Base-by-base conservation (phyloP, 2,797 vertebrate species). In the Sebastes steindachneri region DNA sequence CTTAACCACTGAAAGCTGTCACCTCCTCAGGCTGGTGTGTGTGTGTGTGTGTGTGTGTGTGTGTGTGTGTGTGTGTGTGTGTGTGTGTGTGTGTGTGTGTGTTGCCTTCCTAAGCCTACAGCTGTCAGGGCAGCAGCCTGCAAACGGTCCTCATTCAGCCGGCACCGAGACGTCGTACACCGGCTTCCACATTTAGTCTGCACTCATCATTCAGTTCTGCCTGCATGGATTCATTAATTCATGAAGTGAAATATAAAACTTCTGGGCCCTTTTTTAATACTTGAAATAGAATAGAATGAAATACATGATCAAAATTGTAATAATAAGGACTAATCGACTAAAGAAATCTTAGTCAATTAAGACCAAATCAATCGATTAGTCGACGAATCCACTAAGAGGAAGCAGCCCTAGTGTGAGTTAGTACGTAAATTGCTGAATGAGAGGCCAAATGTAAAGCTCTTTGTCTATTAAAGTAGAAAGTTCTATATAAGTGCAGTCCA, bases 1-100 rank as follows among this genome's bases (percentile, higher is more conserved):
- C 87, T 89, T 68, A 77, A 83, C 83, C 77, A 63, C 72, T 69
- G 79, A 91, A 86, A 87, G 85, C 82, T 85, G 80, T 88, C 83
- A 81, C 73, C 73, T 68, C 84, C 89, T 90, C 64, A 45, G 55
- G 35, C 70, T 53, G 31, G 74, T 60, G 76, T 60, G 66, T 66
- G 68, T 66, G 77, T 76, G 68, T 73, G 3, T 25, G 23, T 23
- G 2, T n/a, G n/a, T n/a, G 65, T 57, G 67, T 58, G 75, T 74
- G 45, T 63, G 37, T 17, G 65, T 57, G 67, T 58, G 75, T 74
- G 45, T 63, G 74, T 60, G 76, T 60, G 66, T 66, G 68, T 66
- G 77, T 76, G 37, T 79, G 66, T 62, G 51, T 59, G 51, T 54
- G 21, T 45, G 65, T 57, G 67, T 58, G 75, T 74, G 45, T 63